phyloP scores from a whole-genome alignment of 1,140 invertebrate genomes.

The Halictus rubicundus region DNA sequence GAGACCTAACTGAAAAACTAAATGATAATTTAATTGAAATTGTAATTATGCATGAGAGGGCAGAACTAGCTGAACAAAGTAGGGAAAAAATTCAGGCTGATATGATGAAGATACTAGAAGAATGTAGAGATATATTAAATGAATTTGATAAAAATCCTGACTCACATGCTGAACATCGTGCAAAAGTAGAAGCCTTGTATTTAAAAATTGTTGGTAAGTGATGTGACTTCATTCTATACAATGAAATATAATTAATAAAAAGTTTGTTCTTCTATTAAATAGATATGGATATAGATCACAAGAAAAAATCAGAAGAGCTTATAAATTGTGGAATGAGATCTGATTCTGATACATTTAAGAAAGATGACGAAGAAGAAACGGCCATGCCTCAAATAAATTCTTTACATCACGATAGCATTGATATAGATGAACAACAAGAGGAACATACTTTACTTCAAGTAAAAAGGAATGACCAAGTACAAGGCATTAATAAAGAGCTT shows the following conservation, averaged over 20 bases:
- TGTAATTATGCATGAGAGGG: constrained; percentile 83
- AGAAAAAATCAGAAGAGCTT: constrained; percentile 82
- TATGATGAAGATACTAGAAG: constrained; percentile 83
- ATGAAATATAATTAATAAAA: not conserved
- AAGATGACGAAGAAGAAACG: constrained; percentile 11
- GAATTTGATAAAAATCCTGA: constrained; percentile 71
- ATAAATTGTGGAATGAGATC: constrained; percentile 78
- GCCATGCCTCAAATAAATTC: constrained; percentile 36
- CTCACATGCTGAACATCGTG: constrained; percentile 65
- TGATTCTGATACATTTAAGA: constrained; percentile 30
- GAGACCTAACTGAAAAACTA: constrained; percentile 82
- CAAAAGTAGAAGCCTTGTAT: constrained; percentile 81
- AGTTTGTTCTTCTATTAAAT: constrained; percentile 42
- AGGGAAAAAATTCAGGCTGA: constrained; percentile 85
- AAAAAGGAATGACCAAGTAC: constrained; percentile 82
- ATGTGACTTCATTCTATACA: not conserved
- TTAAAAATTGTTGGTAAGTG: constrained; percentile 83
- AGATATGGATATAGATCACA: constrained; percentile 82
- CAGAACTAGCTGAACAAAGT: constrained; percentile 83
- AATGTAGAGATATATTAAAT: constrained; percentile 82
- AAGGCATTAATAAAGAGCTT: constrained; percentile 87
- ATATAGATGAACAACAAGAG: constrained; percentile 83
- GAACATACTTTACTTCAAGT: constrained; percentile 84
- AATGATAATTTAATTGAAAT: constrained; percentile 83
- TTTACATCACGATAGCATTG: constrained; percentile 73